Evolutionary conservation across 92 coral and sea anemone species (phyloP).

Genomic region (Porites evermanni): DNA sequence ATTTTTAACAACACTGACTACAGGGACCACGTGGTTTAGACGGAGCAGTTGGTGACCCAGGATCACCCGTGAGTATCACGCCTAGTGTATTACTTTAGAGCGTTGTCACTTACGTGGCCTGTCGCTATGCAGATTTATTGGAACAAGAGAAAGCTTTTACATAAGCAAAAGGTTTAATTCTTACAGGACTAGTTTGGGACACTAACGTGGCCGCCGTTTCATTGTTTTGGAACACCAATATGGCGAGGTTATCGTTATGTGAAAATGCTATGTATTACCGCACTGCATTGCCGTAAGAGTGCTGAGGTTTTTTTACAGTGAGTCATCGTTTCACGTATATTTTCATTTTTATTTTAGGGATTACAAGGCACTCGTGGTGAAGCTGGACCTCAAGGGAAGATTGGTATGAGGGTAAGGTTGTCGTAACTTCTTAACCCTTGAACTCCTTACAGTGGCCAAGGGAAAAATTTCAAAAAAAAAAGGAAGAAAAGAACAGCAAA

Average conservation of each 20-base stretch:
- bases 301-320: background rate
- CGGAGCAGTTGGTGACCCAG: slow-evolving; percentile 36
- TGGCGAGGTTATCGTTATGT: too few relatives aligned
- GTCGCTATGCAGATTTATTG: background rate
- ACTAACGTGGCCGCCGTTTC: too few relatives aligned
- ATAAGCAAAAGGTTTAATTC: too few relatives aligned
- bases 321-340: background rate
- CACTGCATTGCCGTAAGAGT: too few relatives aligned
- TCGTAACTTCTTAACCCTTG: background rate
- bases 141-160: too few relatives aligned
- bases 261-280: too few relatives aligned
- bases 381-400: slow-evolving; percentile 39
- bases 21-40: slow-evolving; percentile 52
- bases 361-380: slow-evolving; percentile 41
- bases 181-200: too few relatives aligned
- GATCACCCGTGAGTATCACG: slow-evolving; percentile 23
- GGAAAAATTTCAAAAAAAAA: too few relatives aligned
- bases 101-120: background rate
- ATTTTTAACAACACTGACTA: background rate
- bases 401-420: slow-evolving; percentile 25
- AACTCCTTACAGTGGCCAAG: too few relatives aligned
- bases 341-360: slow-evolving; percentile 2
- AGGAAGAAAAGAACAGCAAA: too few relatives aligned
- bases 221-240: too few relatives aligned
- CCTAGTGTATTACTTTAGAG: background rate